These are phyloP conservation scores for Stenurella melanura DNA, from an alignment of 2,888 invertebrate genomes.

Conservation along the genomic window DNA sequence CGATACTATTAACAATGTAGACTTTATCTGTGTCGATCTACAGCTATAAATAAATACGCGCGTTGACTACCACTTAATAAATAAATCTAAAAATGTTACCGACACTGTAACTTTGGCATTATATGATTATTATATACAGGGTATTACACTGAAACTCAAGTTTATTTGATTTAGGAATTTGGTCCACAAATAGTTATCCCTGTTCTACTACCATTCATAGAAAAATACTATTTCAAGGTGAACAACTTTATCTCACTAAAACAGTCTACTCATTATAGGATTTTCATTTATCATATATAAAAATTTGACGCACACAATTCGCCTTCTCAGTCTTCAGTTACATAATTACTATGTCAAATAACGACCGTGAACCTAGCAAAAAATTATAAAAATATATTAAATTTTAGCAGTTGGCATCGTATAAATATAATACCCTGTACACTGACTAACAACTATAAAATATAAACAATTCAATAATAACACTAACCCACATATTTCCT, in stretches of 20 bases:
- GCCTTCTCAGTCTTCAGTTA: neutral
- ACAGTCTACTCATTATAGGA: too few species aligned
- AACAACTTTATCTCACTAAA: too few species aligned
- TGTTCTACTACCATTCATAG: too few species aligned
- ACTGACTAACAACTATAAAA: neutral
- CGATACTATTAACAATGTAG: neutral
- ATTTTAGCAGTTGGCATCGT: neutral
- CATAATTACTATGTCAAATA: too few species aligned
- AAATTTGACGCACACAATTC: neutral
- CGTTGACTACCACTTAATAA: conserved; percentile 22
- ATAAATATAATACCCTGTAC: conserved; percentile 26
- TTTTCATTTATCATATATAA: too few species aligned
- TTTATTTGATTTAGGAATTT: too few species aligned
- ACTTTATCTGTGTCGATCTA: conserved; percentile 13
- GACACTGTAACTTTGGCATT: conserved; percentile 40
- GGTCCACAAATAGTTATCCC: too few species aligned
- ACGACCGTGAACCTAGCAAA: too few species aligned
- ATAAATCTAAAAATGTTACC: conserved; percentile 34
- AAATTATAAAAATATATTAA: neutral
- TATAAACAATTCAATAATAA: conserved; percentile 9
- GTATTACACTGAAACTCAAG: neutral
- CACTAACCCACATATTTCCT: neutral
- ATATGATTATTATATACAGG: conserved; percentile 30
- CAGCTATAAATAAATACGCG: conserved; percentile 33
- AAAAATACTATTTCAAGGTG: too few species aligned